phyloP scores from a whole-genome alignment of 2,797 vertebrate species.

The Telmatherina bonti region DNA sequence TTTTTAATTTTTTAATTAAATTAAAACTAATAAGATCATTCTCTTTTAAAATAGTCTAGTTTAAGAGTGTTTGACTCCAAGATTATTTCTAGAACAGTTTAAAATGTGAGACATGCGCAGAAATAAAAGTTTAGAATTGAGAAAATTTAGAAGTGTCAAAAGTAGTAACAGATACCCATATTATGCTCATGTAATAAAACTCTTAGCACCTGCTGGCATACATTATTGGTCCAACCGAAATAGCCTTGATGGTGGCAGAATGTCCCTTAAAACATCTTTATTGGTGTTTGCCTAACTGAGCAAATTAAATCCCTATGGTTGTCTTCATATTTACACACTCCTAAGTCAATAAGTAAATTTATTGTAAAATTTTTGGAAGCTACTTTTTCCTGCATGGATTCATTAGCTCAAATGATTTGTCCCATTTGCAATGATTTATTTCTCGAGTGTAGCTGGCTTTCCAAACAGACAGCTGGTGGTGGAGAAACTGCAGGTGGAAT shows the following conservation, averaged over 20 bases:
- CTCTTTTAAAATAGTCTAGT: not conserved
- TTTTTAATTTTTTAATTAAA: too few relatives aligned
- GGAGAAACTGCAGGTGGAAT: slow-evolving; percentile 8
- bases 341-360: not conserved
- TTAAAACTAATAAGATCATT: slow-evolving; percentile 4
- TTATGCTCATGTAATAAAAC: not conserved
- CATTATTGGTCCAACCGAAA: not conserved
- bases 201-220: not conserved
- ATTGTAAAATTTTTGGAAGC: not conserved
- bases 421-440: slow-evolving; percentile 10
- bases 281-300: not conserved
- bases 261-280: not conserved
- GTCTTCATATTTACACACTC: not conserved
- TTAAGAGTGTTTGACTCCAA: slow-evolving; percentile 4
- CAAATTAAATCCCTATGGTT: not conserved
- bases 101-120: not conserved
- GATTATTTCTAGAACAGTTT: not conserved
- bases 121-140: not conserved
- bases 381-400: not conserved
- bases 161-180: not conserved
- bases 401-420: slow-evolving; percentile 5
- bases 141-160: not conserved
- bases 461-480: slow-evolving; percentile 19
- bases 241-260: not conserved
- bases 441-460: slow-evolving; percentile 2